These are phyloP conservation scores for Leucozona laternaria DNA, from an alignment of 2,888 invertebrate genomes.

Conservation along the genomic window DNA sequence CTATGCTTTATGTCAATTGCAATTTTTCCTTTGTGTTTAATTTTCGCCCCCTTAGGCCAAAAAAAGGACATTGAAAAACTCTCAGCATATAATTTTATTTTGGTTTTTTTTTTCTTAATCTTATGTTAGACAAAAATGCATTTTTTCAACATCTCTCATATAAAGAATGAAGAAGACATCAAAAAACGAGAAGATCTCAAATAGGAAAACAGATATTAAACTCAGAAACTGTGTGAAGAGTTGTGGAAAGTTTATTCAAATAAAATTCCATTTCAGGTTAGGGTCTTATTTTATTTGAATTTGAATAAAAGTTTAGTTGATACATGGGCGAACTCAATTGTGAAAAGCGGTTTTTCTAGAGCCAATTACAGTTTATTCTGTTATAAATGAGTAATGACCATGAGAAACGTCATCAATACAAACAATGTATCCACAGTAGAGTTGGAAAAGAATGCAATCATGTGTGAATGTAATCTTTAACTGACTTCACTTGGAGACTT, in stretches of 20 bases:
- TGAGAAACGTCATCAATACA: no score
- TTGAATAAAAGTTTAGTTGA: constrained; percentile 44
- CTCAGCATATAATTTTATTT: constrained; percentile 36
- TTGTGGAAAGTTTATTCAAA: constrained; percentile 32
- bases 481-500: no score
- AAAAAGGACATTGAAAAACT: constrained; percentile 23
- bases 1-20: not conserved
- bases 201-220: not conserved
- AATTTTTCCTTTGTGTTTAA: constrained; percentile 36
- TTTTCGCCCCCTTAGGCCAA: constrained; percentile 36
- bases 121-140: constrained; percentile 48
- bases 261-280: constrained; percentile 31
- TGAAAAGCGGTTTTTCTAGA: no score
- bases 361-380: no score
- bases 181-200: not conserved
- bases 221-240: constrained; percentile 3
- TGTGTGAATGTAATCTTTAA: no score
- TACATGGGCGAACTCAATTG: not conserved
- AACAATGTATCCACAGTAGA: no score
- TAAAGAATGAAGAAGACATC: not conserved
- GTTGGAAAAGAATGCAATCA: no score
- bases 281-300: constrained; percentile 42
- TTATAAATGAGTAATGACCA: no score
- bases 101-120: not conserved
- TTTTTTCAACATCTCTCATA: not conserved